Evolutionary conservation across 1,140 invertebrate species (phyloP), one percentile per base, ranked within the genome.

Genomic region (Calephelis virginiensis): DNA sequence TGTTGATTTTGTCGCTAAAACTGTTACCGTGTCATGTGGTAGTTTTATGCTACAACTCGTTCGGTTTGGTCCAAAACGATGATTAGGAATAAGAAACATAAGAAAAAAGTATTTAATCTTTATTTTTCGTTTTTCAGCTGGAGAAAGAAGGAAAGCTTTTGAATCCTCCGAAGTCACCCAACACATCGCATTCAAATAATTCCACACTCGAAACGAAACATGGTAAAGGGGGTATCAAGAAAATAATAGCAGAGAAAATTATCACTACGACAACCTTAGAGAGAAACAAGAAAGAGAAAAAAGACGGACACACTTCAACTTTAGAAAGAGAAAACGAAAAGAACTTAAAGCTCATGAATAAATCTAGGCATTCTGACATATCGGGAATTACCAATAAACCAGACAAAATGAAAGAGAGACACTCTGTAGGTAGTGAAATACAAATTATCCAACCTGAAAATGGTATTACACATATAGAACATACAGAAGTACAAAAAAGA

Each of bases 241-340:
- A 92, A 71, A 92, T 91, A 37, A 85, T 92, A 56, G 82, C 88
- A 45, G 88, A 91, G 17, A 92, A 91, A 61, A 92, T 91, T 1
- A 87, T 88, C 13, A 85, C 87, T 8, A 84, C 88, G 11, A 86
- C 85, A 13, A 86, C 86, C 7, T 75, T 92, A 8, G 91, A 92
- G 74, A 84, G 92, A 82, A 81, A 89, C 75, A 80, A 92, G 85
- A 77, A 93, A 90, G 66, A 92, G 88, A 81, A 92, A 90, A 83
- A 92, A 92, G 78, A 93, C 75, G 10, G 90, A 79, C 61, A 59
- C 56, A 59, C 92, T 75, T 72, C 92, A 65, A 90, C 92, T 80
- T 45, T 92, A 73, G 91, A 92, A 66, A 76, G 90, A 80, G 91
- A 92, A 70, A 92, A 92, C 69, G 91, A 92, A 81, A 72, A 93